phyloP scores from a whole-genome alignment of 2,113 vertebrate genomes.

The Dromiciops gliroides region DNA sequence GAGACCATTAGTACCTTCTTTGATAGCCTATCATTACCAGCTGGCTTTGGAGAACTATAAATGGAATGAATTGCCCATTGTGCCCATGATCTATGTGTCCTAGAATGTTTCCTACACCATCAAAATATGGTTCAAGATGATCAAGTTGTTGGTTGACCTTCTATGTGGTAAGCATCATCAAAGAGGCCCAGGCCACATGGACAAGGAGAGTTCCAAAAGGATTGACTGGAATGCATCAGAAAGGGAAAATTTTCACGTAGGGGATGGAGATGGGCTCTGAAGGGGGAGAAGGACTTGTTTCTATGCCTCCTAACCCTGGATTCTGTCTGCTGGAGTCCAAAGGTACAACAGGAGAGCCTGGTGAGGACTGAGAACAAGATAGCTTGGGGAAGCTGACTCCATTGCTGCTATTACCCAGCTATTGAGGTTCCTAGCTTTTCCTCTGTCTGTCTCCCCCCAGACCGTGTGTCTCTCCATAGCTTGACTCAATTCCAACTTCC shows the following conservation, averaged over 20 bases:
- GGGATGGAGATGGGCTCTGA: not conserved
- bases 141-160: constrained; percentile 83
- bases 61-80: constrained; percentile 91
- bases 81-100: constrained; percentile 92
- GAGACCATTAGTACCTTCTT: not conserved
- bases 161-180: too few species aligned
- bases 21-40: constrained; percentile 91
- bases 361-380: constrained; percentile 87
- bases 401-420: too few species aligned
- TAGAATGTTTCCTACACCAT: constrained; percentile 89
- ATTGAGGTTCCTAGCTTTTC: too few species aligned
- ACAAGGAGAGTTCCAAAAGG: not conserved
- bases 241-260: not conserved
- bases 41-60: constrained; percentile 90
- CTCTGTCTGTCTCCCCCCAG: too few species aligned
- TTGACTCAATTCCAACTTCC: too few species aligned
- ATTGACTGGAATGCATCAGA: not conserved
- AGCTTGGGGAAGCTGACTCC: constrained; percentile 70
- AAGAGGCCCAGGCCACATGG: not conserved
- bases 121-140: constrained; percentile 88
- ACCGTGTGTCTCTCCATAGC: too few species aligned
- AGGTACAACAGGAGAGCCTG: constrained; percentile 88
- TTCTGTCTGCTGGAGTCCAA: constrained; percentile 87
- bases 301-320: not conserved
- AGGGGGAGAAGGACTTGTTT: not conserved